Evolutionary conservation across 2,888 invertebrate genomes (phyloP).

Genomic region (Dynastes hyllus): DNA sequence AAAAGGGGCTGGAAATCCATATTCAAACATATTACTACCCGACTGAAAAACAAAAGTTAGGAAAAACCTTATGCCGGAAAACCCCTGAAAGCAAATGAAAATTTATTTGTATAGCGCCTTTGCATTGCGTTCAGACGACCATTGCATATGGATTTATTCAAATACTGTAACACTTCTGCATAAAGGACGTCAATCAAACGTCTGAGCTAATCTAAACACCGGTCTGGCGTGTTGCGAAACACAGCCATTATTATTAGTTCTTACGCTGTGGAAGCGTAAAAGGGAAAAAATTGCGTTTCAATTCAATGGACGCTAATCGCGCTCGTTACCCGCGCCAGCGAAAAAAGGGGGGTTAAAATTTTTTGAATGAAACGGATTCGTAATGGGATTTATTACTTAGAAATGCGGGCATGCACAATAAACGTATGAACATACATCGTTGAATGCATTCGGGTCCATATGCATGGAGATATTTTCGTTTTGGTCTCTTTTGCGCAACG

Average conservation of each 20-base stretch:
- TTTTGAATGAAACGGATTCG: conserved; percentile 28
- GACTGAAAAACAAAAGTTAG: not conserved
- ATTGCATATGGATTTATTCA: conserved; percentile 46
- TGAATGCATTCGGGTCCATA: not conserved
- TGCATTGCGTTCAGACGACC: not conserved
- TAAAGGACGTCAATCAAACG: conserved; percentile 37
- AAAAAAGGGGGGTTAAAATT: conserved; percentile 19
- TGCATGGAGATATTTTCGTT: not conserved
- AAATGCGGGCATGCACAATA: not conserved
- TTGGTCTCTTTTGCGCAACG: conserved; percentile 8
- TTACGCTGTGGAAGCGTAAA: not conserved
- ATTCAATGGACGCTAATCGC: conserved; percentile 29
- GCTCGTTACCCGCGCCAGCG: not conserved
- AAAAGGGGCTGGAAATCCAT: too few species aligned
- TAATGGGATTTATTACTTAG: conserved; percentile 14
- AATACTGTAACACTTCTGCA: conserved; percentile 32
- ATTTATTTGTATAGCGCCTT: conserved; percentile 23
- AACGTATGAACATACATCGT: not conserved
- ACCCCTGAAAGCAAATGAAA: conserved; percentile 31
- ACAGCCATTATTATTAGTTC: conserved; percentile 17
- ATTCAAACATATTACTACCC: not conserved
- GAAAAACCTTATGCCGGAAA: not conserved
- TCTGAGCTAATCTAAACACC: conserved; percentile 28
- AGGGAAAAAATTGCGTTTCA: conserved; percentile 35
- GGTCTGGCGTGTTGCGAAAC: conserved; percentile 14